Conservation (phyloP, 37 sponge, comb jelly and placozoan genomes). For the Mnemiopsis leidyi region DNA sequence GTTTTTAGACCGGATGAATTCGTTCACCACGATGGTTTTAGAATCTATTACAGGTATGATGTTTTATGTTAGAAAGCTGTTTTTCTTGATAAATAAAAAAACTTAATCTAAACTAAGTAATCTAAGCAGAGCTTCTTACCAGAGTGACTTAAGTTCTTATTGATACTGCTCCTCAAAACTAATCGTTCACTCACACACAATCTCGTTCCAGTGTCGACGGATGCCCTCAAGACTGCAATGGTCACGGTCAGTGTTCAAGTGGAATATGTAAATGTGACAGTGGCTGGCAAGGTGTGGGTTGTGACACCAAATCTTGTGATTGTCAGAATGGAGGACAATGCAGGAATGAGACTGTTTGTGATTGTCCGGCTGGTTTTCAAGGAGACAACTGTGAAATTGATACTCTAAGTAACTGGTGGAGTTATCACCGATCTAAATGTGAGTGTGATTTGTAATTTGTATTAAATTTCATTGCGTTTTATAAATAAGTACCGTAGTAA, state of each 20-base stretch:
- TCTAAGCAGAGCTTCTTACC: neutral
- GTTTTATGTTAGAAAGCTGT: neutral
- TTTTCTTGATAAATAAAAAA: no score
- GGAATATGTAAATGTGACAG: neutral
- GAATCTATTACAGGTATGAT: neutral
- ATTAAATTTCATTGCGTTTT: no score
- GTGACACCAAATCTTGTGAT: neutral
- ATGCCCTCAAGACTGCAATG: constrained; percentile 7
- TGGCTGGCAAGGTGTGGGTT: constrained; percentile 1
- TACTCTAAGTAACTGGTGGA: neutral
- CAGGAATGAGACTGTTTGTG: neutral
- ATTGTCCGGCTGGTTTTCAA: neutral
- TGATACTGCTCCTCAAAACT: neutral
- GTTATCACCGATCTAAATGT: neutral
- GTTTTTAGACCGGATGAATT: constrained; percentile 57
- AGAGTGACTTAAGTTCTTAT: neutral
- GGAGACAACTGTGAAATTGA: constrained; percentile 8
- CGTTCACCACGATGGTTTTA: constrained; percentile 26
- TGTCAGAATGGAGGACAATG: constrained; percentile 18
- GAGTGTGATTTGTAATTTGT: no score
- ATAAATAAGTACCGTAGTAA: no score
- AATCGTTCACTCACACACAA: no score
- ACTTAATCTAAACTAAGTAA: no score
- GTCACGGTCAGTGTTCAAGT: constrained; percentile 9
- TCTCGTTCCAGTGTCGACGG: constrained; percentile 11